Percentiles rank a stretch among this genome's conserved stretches.
Evolutionary conservation across 1,140 invertebrate genomes (phyloP).

Genomic region (Mya arenaria): DNA sequence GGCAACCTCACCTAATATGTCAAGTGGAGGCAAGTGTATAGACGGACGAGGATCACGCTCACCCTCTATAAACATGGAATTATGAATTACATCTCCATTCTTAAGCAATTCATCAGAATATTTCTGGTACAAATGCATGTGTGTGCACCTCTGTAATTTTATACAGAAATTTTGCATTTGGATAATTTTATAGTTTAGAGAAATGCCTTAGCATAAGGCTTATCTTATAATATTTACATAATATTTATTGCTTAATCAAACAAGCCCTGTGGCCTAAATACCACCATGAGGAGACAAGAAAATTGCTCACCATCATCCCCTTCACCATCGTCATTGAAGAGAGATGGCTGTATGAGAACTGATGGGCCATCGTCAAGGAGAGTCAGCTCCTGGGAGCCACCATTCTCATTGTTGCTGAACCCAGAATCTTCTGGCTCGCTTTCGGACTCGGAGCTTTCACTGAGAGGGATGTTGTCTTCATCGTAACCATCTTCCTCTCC

Average conservation of each 20-base stretch:
- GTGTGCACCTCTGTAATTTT: too few species aligned
- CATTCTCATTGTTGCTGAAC: constrained; percentile 44
- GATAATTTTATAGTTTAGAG: too few species aligned
- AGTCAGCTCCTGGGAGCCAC: constrained; percentile 34
- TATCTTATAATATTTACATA: too few species aligned
- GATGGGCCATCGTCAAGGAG: constrained; percentile 46
- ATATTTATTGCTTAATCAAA: too few species aligned
- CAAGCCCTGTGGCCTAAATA: too few species aligned
- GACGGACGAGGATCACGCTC: background rate
- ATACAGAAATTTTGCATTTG: too few species aligned
- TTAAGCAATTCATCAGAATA: too few species aligned
- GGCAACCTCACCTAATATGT: constrained; percentile 14
- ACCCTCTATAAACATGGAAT: too few species aligned
- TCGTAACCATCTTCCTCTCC: constrained; percentile 25
- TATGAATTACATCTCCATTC: background rate
- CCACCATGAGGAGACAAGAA: too few species aligned
- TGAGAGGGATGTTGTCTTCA: background rate
- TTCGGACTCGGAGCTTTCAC: constrained; percentile 54
- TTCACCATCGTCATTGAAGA: constrained; percentile 43
- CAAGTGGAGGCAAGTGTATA: constrained; percentile 43
- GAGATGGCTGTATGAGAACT: constrained; percentile 15
- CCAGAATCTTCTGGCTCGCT: constrained; percentile 52
- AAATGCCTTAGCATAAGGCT: too few species aligned
- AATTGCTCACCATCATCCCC: constrained; percentile 53
- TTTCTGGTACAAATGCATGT: too few species aligned